A percentile compares a stretch with the other conserved stretches of the same genome.
Evolutionary conservation across 2,113 vertebrate species (phyloP).

Genomic region (Poeciliopsis prolifica): DNA sequence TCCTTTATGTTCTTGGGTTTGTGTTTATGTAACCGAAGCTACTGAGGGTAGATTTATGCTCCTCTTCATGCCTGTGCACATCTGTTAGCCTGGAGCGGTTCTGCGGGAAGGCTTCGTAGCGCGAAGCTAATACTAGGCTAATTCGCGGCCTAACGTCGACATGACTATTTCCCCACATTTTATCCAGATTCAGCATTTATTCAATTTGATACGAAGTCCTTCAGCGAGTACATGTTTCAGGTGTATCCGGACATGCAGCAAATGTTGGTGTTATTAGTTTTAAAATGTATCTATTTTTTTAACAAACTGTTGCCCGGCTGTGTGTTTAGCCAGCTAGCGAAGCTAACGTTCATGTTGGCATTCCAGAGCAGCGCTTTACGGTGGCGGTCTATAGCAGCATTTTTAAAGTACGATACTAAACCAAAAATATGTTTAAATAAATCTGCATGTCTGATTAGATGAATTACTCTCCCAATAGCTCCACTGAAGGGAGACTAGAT

Average conservation of each 20-base stretch:
- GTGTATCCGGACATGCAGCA: fast-evolving
- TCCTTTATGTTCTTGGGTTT: slow-evolving; percentile 10
- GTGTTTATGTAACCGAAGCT: slow-evolving; percentile 40
- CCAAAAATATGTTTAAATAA: neutral
- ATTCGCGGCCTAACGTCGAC: slow-evolving; percentile 54
- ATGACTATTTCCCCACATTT: slow-evolving; percentile 8
- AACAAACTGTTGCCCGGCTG: neutral
- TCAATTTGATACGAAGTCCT: fast-evolving
- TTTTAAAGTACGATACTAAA: neutral
- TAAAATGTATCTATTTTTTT: neutral
- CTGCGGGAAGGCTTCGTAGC: slow-evolving; percentile 17
- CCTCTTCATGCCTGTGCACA: slow-evolving; percentile 26
- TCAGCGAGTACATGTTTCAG: fast-evolving
- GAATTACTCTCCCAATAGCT: neutral
- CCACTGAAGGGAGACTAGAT: neutral
- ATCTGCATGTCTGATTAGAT: fast-evolving
- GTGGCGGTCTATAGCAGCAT: neutral
- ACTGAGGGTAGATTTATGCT: slow-evolving; percentile 35
- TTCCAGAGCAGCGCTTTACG: slow-evolving; percentile 46
- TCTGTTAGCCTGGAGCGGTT: slow-evolving; percentile 50
- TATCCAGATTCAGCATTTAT: neutral
- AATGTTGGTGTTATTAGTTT: neutral
- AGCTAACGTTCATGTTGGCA: slow-evolving; percentile 40
- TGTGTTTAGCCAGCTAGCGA: neutral
- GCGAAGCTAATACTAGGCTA: slow-evolving; percentile 40